A percentile compares a stretch with the other conserved stretches of the same genome.
These are phyloP conservation scores for Ephydatia muelleri DNA, from an alignment of 37 sponge, comb jelly and placozoan genomes.

Conservation along the genomic window DNA sequence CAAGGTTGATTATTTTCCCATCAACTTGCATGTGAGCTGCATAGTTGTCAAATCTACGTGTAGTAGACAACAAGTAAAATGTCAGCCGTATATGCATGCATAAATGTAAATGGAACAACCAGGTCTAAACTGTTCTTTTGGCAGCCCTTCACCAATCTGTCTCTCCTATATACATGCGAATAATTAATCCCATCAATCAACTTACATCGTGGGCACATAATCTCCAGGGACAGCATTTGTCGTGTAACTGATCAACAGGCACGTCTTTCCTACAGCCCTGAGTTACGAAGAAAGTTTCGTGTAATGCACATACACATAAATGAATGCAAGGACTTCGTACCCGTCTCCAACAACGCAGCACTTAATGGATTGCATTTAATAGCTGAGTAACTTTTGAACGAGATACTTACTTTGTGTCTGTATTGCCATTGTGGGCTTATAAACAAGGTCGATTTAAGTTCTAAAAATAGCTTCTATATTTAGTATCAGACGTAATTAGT, in stretches of 20 bases:
- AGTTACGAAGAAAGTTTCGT: background rate
- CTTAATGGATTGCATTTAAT: background rate
- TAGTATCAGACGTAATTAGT: no score
- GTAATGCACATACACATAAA: background rate
- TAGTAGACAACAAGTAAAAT: no score
- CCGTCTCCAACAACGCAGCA: background rate
- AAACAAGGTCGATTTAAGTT: no score
- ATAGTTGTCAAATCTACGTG: slow-evolving; percentile 53
- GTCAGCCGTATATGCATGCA: no score
- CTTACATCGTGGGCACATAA: background rate
- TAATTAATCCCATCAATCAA: no score
- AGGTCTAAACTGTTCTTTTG: no score
- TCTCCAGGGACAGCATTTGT: slow-evolving; percentile 7
- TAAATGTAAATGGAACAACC: no score
- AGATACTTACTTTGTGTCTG: no score
- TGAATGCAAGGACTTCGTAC: background rate
- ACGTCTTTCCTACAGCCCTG: slow-evolving; percentile 15
- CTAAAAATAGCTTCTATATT: no score
- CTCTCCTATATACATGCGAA: no score
- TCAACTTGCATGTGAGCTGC: slow-evolving; percentile 23
- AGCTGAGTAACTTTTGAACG: background rate
- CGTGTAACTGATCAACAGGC: slow-evolving; percentile 14
- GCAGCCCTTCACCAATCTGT: no score
- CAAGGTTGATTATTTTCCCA: slow-evolving; percentile 26
- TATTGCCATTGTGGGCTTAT: no score